These are phyloP conservation scores for Acronicta leporina DNA, from an alignment of 2,888 invertebrate species.

Conservation along the genomic window DNA sequence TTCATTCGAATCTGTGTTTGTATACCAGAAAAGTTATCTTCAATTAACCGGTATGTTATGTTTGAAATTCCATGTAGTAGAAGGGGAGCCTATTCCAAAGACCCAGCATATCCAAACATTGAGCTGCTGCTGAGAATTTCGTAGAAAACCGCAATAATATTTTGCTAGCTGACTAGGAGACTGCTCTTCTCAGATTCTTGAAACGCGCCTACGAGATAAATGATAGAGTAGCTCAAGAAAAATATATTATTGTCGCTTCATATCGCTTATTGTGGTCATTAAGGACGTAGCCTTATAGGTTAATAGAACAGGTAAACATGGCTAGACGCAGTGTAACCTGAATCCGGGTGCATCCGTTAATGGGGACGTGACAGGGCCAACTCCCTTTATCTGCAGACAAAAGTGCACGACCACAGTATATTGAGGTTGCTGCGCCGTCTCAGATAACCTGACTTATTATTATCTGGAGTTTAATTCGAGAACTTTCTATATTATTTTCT, in stretches of 20 bases:
- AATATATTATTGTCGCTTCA: background rate
- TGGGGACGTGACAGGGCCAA: conserved; percentile 78
- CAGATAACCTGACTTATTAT: conserved; percentile 47
- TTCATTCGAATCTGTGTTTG: no score
- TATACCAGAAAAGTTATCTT: no score
- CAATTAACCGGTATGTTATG: no score
- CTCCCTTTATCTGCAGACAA: conserved; percentile 57
- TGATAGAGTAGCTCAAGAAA: background rate
- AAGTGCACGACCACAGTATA: conserved; percentile 50
- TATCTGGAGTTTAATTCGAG: conserved; percentile 37
- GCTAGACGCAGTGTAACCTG: conserved; percentile 68
- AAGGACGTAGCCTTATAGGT: conserved; percentile 27
- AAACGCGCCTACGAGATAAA: no score
- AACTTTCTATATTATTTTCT: conserved; percentile 29
- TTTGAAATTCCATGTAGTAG: no score
- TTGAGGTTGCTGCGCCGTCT: conserved; percentile 44
- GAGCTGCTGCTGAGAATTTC: no score
- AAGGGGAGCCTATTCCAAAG: no score
- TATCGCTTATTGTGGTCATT: background rate
- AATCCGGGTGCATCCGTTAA: conserved; percentile 79
- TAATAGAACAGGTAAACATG: conserved; percentile 51
- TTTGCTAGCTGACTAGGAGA: no score
- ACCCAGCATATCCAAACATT: no score
- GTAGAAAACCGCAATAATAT: no score
- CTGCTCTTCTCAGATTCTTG: no score